Evolutionary conservation across 2,797 vertebrate species (phyloP), one percentile per base, ranked within the genome.

Genomic region (Hemitrygon akajei): DNA sequence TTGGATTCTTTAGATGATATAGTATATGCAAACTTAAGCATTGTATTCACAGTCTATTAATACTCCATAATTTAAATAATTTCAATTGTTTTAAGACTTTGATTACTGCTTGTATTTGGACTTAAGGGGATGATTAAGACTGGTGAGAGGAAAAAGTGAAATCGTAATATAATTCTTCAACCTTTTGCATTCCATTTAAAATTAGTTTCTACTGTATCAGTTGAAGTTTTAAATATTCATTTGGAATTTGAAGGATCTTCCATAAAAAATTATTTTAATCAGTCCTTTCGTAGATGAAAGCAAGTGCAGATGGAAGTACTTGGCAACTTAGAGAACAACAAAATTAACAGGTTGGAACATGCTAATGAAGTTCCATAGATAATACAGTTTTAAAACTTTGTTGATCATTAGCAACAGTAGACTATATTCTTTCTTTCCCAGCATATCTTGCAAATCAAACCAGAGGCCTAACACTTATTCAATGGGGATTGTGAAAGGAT

Each of bases 41-140:
- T 95, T 80, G 94, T 47, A 94, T 95, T 94, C 94, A 20, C 93
- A 63, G 94, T 96, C 94, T 94, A 95, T 95, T 95, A 73, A 94
- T 96, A 96, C 95, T 95, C 95, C 94, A 93, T 95, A 73, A 94
- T 93, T 94, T 95, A 94, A 94, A 93, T 94, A 30, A 94, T 94
- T 94, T 94, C 86, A 91, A 18, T 0, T 80, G 91, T 87, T 93
- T 75, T 94, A 81, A 91, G 6, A 27, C 60, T 73, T 82, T 79
- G 93, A 71, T 94, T 91, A 86, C 75, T n/a, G 91, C 69, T 93
- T 12, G 94, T 37, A 94, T 95, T 93, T 92, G n/a, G 82, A 94
- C 56, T 94, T 94, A 79, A 91, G 73, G 58, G 20, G 94, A 94
- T 95, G 96, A 95, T 97, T 95, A 92, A 94, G 93, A 76, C 76